Conservation (phyloP, 2,113 vertebrate genomes). For the Bubalus kerabau region DNA sequence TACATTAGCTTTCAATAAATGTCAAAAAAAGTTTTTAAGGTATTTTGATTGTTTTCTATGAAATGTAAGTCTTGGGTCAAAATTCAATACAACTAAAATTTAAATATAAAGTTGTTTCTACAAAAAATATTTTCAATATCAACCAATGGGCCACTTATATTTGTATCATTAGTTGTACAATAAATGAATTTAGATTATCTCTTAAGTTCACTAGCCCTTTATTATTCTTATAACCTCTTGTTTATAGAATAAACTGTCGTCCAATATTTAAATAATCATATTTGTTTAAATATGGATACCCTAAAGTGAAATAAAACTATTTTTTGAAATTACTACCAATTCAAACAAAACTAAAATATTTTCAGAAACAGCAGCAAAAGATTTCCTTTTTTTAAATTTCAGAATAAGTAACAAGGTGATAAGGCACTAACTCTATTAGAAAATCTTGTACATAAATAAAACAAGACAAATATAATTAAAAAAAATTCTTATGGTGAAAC, state of each 20-base stretch:
- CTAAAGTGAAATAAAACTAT: constrained; percentile 25
- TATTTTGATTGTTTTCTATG: neutral
- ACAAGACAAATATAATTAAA: neutral
- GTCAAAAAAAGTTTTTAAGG: neutral
- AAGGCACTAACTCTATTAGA: neutral
- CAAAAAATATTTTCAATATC: neutral
- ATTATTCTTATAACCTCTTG: neutral
- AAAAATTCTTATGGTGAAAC: neutral
- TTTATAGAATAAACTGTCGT: neutral
- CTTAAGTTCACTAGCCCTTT: neutral
- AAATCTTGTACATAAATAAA: neutral
- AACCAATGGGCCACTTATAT: neutral
- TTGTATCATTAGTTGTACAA: neutral
- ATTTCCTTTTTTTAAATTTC: neutral
- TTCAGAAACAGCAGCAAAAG: neutral
- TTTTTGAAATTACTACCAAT: neutral
- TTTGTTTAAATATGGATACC: neutral
- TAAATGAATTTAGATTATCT: neutral
- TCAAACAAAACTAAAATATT: neutral
- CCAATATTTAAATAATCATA: neutral
- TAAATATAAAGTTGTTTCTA: neutral
- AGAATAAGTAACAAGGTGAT: neutral
- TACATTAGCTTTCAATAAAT: neutral
- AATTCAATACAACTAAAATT: constrained; percentile 11
- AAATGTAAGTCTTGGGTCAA: neutral